Conservation (phyloP, 2,113 vertebrate species). For the Podarcis cretensis region DNA sequence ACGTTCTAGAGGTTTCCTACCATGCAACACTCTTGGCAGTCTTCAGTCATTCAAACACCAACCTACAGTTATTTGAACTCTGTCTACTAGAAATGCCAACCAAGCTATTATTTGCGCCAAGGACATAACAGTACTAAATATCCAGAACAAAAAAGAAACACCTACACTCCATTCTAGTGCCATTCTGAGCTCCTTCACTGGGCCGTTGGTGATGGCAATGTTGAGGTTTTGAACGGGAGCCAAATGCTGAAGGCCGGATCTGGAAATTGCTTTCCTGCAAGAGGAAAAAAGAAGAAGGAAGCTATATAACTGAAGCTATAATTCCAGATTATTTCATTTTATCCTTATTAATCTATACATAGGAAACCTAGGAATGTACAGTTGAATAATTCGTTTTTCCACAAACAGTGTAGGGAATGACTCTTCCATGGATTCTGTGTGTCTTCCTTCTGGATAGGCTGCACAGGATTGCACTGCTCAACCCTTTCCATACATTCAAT, state of each 20-base stretch:
- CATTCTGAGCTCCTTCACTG: constrained; percentile 89
- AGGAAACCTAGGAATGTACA: neutral
- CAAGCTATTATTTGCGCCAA: neutral
- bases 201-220: constrained; percentile 90
- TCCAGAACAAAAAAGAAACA: constrained; percentile 49
- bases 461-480: neutral
- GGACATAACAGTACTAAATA: neutral
- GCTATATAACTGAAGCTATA: neutral
- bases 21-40: neutral
- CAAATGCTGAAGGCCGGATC: constrained; percentile 96
- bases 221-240: constrained; percentile 84
- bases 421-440: neutral
- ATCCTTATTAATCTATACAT: neutral
- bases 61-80: neutral
- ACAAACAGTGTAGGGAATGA: neutral
- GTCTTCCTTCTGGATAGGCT: neutral
- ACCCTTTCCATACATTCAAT: neutral
- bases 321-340: constrained; percentile 15
- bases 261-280: constrained; percentile 97
- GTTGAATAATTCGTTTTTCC: neutral
- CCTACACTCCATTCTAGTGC: constrained; percentile 96
- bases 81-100: neutral
- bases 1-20: neutral
- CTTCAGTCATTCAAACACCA: neutral
- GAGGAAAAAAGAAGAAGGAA: constrained; percentile 45